phyloP scores from a whole-genome alignment of 2,888 invertebrate species.

The Synergus japonicus region DNA sequence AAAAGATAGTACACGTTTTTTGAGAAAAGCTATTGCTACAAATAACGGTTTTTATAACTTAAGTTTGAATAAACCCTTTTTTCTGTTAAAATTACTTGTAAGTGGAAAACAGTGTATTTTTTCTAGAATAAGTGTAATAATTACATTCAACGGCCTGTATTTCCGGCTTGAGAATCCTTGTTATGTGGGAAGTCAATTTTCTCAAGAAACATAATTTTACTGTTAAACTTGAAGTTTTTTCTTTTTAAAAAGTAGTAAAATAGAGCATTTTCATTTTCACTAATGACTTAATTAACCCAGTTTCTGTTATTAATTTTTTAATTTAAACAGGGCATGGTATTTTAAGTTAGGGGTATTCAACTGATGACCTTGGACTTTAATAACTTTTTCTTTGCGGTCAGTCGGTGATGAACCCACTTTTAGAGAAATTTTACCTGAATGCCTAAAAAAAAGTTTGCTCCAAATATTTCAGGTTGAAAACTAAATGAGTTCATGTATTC shows the following conservation, averaged over 20 bases:
- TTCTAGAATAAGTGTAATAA: background rate
- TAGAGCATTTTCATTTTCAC: background rate
- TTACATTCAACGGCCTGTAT: background rate
- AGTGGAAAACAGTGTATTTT: background rate
- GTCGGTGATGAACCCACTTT: background rate
- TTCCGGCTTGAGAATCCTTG: background rate
- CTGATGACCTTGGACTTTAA: constrained; percentile 5
- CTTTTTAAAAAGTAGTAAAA: background rate
- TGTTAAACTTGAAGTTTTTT: background rate
- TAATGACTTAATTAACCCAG: background rate
- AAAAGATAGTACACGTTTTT: background rate
- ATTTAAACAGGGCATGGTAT: background rate
- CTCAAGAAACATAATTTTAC: background rate
- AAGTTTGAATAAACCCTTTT: background rate
- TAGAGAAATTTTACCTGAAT: background rate
- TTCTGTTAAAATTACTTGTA: background rate
- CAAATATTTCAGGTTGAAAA: background rate
- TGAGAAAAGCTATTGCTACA: background rate
- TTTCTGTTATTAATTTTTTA: background rate
- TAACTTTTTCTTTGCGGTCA: background rate
- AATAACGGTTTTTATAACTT: background rate
- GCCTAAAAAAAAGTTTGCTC: constrained; percentile 7
- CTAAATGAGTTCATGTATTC: background rate
- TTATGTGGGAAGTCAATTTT: background rate
- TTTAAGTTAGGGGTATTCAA: background rate